Percentiles rank a stretch among this genome's conserved stretches.
Conservation (phyloP, 1,140 invertebrate genomes). For the Odontomachus brunneus region DNA sequence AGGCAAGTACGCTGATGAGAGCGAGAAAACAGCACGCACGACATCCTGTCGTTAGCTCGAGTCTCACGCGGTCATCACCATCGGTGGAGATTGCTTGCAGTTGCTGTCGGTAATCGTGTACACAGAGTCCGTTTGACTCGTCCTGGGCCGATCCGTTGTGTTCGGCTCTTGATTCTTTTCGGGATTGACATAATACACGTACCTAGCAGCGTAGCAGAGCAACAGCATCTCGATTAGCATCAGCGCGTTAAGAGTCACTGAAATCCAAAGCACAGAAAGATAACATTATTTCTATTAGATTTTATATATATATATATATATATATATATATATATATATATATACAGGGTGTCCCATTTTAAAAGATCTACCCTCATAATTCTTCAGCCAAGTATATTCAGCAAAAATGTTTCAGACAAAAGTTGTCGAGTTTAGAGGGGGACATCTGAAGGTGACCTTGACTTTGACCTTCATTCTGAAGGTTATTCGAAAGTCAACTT, state of each 20-base stretch:
- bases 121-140: constrained; percentile 62
- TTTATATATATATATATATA: no score
- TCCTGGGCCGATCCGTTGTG: constrained; percentile 73
- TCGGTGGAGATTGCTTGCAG: constrained; percentile 37
- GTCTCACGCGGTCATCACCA: constrained; percentile 30
- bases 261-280: constrained; percentile 65
- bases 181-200: constrained; percentile 78
- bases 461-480: no score
- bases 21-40: not conserved
- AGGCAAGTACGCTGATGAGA: not conserved
- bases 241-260: constrained; percentile 83
- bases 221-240: constrained; percentile 85
- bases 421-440: no score
- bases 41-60: not conserved
- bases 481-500: no score
- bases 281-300: no score
- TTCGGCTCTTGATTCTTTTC: constrained; percentile 64
- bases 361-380: no score
- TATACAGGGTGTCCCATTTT: no score
- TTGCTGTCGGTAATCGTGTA: constrained; percentile 72
- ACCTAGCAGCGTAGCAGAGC: constrained; percentile 82
- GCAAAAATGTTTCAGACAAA: no score
- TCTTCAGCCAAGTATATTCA: no score
- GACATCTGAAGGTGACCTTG: no score
- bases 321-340: no score